Conservation (phyloP, 2,113 vertebrate genomes). For the Nansenia antarctica region DNA sequence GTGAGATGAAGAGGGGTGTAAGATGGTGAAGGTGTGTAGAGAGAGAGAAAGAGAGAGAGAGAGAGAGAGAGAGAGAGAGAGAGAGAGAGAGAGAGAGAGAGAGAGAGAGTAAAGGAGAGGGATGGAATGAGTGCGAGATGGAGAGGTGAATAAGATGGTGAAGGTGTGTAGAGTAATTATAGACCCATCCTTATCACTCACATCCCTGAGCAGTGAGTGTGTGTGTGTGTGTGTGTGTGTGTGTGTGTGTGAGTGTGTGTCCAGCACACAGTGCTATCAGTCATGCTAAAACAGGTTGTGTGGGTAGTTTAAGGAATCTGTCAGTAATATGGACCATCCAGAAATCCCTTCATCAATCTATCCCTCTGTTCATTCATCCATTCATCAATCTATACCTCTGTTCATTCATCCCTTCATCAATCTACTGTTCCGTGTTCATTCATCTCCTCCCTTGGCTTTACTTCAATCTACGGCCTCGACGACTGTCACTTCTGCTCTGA, state of each 20-base stretch:
- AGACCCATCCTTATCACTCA: not conserved
- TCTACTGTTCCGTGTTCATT: slow-evolving; percentile 33
- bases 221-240: slow-evolving; percentile 21
- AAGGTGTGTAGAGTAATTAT: not conserved
- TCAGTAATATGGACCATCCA: slow-evolving; percentile 51
- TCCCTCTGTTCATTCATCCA: slow-evolving; percentile 25
- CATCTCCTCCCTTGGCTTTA: slow-evolving; percentile 15
- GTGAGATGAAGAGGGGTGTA: no score
- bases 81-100: not conserved
- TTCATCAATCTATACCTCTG: slow-evolving; percentile 51
- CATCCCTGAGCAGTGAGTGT: not conserved
- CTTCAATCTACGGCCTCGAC: slow-evolving; percentile 28
- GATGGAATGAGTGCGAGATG: not conserved
- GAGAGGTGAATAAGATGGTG: slow-evolving; percentile 1
- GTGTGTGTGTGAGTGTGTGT: slow-evolving; percentile 11
- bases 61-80: not conserved
- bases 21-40: no score
- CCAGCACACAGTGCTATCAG: slow-evolving; percentile 4
- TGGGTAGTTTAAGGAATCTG: slow-evolving; percentile 27
- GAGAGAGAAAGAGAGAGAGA: slow-evolving; percentile 47
- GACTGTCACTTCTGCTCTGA: slow-evolving; percentile 12
- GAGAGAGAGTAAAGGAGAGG: not conserved
- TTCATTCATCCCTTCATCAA: slow-evolving; percentile 58
- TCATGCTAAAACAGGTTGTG: slow-evolving; percentile 13
- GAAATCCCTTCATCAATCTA: slow-evolving; percentile 59